phyloP scores from a whole-genome alignment of 1,140 invertebrate genomes.

The Atta colombica region DNA sequence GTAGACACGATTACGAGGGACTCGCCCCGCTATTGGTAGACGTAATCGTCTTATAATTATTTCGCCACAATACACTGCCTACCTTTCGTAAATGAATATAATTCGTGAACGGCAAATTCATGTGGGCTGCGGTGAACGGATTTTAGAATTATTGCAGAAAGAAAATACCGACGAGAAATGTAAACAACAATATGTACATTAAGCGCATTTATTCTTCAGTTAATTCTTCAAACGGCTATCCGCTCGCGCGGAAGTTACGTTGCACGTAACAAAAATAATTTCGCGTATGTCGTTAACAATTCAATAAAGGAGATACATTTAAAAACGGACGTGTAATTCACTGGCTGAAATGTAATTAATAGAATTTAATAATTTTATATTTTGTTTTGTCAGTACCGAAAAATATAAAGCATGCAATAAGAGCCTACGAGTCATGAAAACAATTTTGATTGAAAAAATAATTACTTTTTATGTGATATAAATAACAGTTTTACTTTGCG shows the following conservation, averaged over 20 bases:
- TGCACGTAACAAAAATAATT: constrained; percentile 49
- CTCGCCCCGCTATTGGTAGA: constrained; percentile 27
- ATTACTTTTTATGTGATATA: constrained; percentile 28
- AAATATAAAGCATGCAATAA: constrained; percentile 20
- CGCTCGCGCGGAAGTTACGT: constrained; percentile 39
- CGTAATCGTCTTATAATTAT: constrained; percentile 61
- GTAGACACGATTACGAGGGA: constrained; percentile 31
- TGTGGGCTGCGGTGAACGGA: neutral
- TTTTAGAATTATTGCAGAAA: constrained; percentile 18
- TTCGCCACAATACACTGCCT: constrained; percentile 10
- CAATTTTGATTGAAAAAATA: constrained; percentile 21
- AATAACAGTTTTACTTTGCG: neutral
- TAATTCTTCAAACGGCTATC: constrained; percentile 45
- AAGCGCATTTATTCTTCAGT: constrained; percentile 47
- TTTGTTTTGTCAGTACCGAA: neutral
- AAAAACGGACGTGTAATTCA: constrained; percentile 29
- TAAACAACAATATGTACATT: constrained; percentile 13
- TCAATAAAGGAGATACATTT: constrained; percentile 43
- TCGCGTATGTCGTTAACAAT: constrained; percentile 29
- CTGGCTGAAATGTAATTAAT: neutral
- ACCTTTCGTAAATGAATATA: neutral
- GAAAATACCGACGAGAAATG: neutral
- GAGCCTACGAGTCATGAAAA: neutral
- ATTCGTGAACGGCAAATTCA: neutral
- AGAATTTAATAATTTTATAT: constrained; percentile 50